phyloP scores from a whole-genome alignment of 2,113 vertebrate genomes.

The Vireo altiloquus region DNA sequence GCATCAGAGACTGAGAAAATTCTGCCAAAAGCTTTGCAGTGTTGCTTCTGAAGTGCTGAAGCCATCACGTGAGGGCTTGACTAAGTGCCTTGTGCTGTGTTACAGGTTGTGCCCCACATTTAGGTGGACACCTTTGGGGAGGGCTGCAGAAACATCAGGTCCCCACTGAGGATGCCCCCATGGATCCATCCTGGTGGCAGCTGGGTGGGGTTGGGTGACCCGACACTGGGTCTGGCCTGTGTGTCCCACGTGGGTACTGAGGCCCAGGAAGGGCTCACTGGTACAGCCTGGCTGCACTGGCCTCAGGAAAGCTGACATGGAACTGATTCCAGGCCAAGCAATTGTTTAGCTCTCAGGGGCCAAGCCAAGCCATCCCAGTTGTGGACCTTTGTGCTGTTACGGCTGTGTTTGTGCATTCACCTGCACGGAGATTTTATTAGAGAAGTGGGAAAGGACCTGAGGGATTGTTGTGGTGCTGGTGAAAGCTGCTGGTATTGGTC shows the following conservation, averaged over 20 bases:
- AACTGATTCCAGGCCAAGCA: not conserved
- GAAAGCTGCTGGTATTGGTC: not conserved
- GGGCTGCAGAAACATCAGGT: not conserved
- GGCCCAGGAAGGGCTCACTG: not conserved
- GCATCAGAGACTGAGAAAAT: not conserved
- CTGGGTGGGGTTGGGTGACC: not conserved
- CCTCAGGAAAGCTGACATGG: fast-evolving
- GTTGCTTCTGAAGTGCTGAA: not conserved
- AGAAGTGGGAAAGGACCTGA: not conserved
- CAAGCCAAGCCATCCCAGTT: not conserved
- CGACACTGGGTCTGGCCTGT: not conserved
- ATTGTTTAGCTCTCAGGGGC: not conserved
- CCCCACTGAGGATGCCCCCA: not conserved
- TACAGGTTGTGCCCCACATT: not conserved
- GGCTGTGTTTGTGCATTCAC: not conserved
- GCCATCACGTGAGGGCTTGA: fast-evolving
- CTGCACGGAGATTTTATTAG: not conserved
- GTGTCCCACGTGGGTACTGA: not conserved
- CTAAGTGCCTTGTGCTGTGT: not conserved
- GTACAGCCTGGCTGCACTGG: fast-evolving
- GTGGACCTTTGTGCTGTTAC: not conserved
- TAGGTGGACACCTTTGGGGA: not conserved
- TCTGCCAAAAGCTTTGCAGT: not conserved
- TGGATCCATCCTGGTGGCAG: not conserved
- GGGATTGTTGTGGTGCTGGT: not conserved